These are phyloP conservation scores for Helicorthomorpha holstii DNA, from an alignment of 1,140 invertebrate species.

Conservation along the genomic window DNA sequence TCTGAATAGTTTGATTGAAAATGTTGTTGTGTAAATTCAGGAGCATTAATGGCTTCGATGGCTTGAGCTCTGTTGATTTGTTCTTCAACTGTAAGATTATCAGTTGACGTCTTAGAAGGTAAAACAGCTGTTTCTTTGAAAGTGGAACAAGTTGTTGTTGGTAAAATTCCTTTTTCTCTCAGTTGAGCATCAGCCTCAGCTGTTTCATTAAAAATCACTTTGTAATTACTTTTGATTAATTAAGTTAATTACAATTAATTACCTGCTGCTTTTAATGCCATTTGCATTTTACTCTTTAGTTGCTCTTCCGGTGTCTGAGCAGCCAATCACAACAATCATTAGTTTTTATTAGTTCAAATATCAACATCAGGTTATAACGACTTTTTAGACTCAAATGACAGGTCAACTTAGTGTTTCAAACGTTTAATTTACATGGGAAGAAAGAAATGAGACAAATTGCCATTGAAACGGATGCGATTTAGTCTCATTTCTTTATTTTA, in stretches of 20 bases:
- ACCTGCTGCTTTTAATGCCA: background rate
- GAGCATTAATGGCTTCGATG: background rate
- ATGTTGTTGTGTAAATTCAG: background rate
- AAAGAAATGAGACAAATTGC: too few relatives aligned
- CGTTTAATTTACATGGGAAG: too few relatives aligned
- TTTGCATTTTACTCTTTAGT: background rate
- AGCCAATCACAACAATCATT: background rate
- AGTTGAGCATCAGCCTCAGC: background rate
- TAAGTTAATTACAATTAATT: background rate
- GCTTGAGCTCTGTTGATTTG: background rate
- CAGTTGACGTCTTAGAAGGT: background rate
- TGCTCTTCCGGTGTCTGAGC: background rate
- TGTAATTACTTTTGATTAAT: background rate
- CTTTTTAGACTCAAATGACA: too few relatives aligned
- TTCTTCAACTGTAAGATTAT: background rate
- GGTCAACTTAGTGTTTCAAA: too few relatives aligned
- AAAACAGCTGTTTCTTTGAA: background rate
- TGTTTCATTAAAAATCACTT: background rate
- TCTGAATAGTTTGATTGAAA: background rate
- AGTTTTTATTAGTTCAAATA: background rate
- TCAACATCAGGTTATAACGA: background rate
- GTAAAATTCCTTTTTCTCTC: constrained; percentile 1
- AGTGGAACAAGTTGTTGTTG: background rate
- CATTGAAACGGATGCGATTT: too few relatives aligned
- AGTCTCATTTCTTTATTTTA: too few relatives aligned